A percentile compares a stretch with the other conserved stretches of the same genome.
Conservation (phyloP, 2,888 invertebrate species). For the Himalopsyche japonica region DNA sequence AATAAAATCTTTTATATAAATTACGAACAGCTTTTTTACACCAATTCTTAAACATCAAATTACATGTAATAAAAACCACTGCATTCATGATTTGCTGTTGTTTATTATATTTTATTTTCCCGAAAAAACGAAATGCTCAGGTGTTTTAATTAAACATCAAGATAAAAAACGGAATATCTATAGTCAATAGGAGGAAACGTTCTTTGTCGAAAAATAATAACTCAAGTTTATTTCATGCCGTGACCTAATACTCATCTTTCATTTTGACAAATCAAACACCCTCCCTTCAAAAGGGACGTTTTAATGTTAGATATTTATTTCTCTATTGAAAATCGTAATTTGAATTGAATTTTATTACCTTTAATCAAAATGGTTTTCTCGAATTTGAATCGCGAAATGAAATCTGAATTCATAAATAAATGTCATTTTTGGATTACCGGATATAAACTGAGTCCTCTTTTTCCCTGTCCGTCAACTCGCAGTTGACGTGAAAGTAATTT, state of each 20-base stretch:
- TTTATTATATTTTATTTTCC: no score
- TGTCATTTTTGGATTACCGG: conserved; percentile 1
- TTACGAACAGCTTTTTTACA: no score
- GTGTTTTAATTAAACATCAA: no score
- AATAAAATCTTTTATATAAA: no score
- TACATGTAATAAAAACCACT: no score
- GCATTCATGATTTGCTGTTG: no score
- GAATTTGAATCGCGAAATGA: neutral
- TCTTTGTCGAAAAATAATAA: neutral
- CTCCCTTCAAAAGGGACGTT: neutral
- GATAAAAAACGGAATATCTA: no score
- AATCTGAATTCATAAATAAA: neutral
- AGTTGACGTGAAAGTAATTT: neutral
- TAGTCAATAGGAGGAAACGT: neutral
- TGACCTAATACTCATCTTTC: neutral
- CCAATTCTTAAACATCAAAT: no score
- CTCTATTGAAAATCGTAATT: neutral
- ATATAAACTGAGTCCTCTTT: neutral
- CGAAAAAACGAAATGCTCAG: no score
- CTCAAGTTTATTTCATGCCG: neutral
- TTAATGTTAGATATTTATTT: neutral
- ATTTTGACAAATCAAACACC: neutral
- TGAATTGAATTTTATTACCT: neutral
- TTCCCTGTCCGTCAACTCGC: neutral
- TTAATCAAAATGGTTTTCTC: neutral